Base-by-base conservation (phyloP, 1,140 invertebrate species). In the Drosophila ficusphila region DNA sequence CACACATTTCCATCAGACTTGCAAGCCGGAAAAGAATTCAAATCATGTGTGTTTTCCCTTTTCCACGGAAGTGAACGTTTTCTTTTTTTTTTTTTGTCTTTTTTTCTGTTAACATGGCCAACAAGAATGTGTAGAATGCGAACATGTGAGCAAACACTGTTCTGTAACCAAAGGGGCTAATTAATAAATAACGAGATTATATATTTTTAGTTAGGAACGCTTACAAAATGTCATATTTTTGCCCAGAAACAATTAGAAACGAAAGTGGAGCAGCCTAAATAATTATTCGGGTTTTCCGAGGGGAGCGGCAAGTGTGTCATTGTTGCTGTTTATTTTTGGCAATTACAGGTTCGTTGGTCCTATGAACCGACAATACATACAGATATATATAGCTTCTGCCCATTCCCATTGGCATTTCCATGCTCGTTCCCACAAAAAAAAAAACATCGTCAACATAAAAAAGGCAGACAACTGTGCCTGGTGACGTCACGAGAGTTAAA, bases 281-380 rank as follows among this genome's bases (percentile, higher is more conserved):
- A 16, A n/a, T 25, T 25, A 27, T 14, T 27, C 3, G 12, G 18
- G 4, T 3, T 25, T 25, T 19, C 19, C 2, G 12, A 27, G 16
- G 33, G 38, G 6, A 49, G 36, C 14, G 27, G 47, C 11, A 39
- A 23, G 27, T 48, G 58, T 62, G 58, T 56, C 49, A 60, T 62
- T 76, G 49, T 60, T 54, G 39, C 70, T 79, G 41, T 70, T 75
- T 70, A 79, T 79, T 75, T 79, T 79, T 61, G 69, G 62, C 64
- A 57, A 67, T 67, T 74, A 79, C 53, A 61, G 74, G 69, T 79
- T 78, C 39, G 61, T 57, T 78, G 69, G 68, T 75, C 56, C 38
- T 27, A 36, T 19, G 21, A 23, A 44, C 21, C 39, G 23, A 16
- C 21, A 64, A 49, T 11, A 25, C 11, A 21, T 21, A 29, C 8